Percentiles rank a stretch among this genome's conserved stretches.
Evolutionary conservation across 2,888 invertebrate genomes (phyloP).

Genomic region (Heliconius hortense): DNA sequence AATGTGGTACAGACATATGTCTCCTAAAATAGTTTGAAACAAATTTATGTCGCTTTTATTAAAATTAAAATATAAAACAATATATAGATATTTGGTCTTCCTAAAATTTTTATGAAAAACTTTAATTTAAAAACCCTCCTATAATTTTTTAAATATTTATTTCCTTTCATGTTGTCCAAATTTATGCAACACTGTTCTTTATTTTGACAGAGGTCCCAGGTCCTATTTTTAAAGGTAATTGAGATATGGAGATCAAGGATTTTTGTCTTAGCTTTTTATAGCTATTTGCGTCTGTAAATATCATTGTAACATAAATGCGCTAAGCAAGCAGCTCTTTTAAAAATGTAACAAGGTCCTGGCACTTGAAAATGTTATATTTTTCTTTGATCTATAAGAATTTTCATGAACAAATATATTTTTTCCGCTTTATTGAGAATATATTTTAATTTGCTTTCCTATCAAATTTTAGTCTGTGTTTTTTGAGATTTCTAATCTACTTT

Average conservation of each 20-base stretch:
- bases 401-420: conserved; percentile 37
- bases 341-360: conserved; percentile 66
- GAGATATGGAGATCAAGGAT: conserved; percentile 58
- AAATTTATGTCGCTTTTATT: too few relatives aligned
- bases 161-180: neutral
- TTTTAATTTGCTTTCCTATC: conserved; percentile 29
- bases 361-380: conserved; percentile 48
- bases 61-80: neutral
- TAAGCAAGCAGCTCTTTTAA: conserved; percentile 62
- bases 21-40: too few relatives aligned
- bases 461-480: conserved; percentile 38
- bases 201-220: conserved; percentile 78
- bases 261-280: conserved; percentile 62
- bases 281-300: conserved; percentile 63
- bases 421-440: conserved; percentile 19
- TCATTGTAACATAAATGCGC: conserved; percentile 60
- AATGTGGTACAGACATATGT: too few relatives aligned
- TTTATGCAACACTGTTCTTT: conserved; percentile 57
- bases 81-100: neutral
- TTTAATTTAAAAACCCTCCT: neutral
- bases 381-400: neutral
- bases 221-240: conserved; percentile 80
- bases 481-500: conserved; percentile 70
- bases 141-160: neutral
- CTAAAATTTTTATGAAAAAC: neutral